Evolutionary conservation across 1,140 invertebrate species (phyloP).

Genomic region (Pinna nobilis): DNA sequence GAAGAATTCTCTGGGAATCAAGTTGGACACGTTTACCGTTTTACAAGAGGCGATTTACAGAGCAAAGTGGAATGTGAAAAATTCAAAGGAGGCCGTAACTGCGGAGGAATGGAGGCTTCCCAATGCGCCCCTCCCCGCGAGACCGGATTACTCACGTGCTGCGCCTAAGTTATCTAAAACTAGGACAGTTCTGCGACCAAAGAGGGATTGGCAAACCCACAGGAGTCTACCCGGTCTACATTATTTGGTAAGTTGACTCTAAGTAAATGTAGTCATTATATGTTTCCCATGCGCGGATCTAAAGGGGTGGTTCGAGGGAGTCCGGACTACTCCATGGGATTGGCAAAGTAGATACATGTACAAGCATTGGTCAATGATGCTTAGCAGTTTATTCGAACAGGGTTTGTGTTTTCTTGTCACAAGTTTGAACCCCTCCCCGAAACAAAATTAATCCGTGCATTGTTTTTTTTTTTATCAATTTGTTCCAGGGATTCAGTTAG

Average conservation of each 20-base stretch:
- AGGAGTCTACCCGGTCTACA: background rate
- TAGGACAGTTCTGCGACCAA: background rate
- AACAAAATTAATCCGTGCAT: too few relatives aligned
- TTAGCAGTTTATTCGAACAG: too few relatives aligned
- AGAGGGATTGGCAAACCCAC: too few relatives aligned
- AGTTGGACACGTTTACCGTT: slow-evolving; percentile 63
- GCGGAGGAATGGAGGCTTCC: slow-evolving; percentile 66
- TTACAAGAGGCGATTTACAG: slow-evolving; percentile 67
- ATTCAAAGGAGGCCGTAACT: slow-evolving; percentile 46
- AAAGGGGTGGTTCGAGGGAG: background rate
- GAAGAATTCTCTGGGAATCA: slow-evolving; percentile 49
- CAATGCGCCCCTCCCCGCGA: slow-evolving; percentile 61
- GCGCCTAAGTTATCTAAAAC: slow-evolving; percentile 31
- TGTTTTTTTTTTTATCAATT: too few relatives aligned
- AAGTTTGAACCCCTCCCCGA: too few relatives aligned
- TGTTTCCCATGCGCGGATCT: background rate
- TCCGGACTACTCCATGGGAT: too few relatives aligned
- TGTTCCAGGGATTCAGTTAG: too few relatives aligned
- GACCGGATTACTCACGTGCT: slow-evolving; percentile 61
- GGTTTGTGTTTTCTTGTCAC: too few relatives aligned
- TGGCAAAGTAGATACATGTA: too few relatives aligned
- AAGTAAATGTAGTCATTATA: background rate
- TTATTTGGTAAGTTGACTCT: slow-evolving; percentile 2
- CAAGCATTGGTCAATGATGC: too few relatives aligned
- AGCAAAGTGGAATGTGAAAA: slow-evolving; percentile 56